phyloP scores from a whole-genome alignment of 2,888 invertebrate genomes.

The Troilus luridus region DNA sequence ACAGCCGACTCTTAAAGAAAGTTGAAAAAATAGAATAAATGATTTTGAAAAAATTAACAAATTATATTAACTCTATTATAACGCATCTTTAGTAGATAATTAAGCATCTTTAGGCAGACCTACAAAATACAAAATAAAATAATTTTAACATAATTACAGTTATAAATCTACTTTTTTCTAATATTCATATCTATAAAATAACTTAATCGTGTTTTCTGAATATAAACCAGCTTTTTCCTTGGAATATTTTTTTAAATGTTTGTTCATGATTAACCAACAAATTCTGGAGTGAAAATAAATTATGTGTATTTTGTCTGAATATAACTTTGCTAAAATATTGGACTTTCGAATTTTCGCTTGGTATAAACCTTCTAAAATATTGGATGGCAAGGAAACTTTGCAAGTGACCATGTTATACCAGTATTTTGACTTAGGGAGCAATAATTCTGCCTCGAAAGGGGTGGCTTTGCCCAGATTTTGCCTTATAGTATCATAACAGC shows the following conservation, averaged over 20 bases:
- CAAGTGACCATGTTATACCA: background rate
- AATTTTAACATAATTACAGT: too few relatives aligned
- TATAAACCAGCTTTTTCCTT: too few relatives aligned
- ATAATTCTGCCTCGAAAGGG: background rate
- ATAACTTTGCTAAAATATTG: conserved; percentile 27
- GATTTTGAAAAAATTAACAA: too few relatives aligned
- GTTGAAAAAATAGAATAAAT: too few relatives aligned
- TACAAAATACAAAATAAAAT: too few relatives aligned
- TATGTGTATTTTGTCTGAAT: background rate
- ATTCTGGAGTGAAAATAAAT: background rate
- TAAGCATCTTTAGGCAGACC: too few relatives aligned
- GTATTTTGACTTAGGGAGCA: background rate
- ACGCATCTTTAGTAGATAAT: too few relatives aligned
- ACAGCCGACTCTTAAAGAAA: too few relatives aligned
- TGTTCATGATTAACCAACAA: background rate
- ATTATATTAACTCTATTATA: too few relatives aligned
- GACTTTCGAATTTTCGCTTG: background rate
- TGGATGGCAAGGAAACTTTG: background rate
- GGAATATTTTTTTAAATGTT: background rate
- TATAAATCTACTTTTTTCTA: too few relatives aligned
- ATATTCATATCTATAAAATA: too few relatives aligned
- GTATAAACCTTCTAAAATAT: background rate
- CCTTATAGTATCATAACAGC: background rate
- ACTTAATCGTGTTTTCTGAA: too few relatives aligned
- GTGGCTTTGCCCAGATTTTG: background rate